phyloP scores from a whole-genome alignment of 2,113 vertebrate genomes.

The Tachycineta bicolor region DNA sequence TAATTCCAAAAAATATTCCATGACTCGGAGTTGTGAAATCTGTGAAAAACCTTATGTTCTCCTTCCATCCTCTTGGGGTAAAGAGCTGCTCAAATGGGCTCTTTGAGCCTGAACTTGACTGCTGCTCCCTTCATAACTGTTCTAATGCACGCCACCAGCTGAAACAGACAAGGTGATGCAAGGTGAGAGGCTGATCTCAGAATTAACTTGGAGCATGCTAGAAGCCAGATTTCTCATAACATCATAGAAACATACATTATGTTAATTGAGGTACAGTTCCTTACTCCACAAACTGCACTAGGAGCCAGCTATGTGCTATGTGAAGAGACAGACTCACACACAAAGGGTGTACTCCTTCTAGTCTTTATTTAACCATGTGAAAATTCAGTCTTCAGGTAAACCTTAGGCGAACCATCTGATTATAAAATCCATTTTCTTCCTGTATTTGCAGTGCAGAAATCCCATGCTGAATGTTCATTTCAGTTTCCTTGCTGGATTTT shows the following conservation, averaged over 20 bases:
- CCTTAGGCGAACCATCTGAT: not conserved
- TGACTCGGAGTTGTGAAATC: constrained; percentile 32
- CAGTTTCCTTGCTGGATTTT: not conserved
- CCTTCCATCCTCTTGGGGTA: not conserved
- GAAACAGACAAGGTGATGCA: not conserved
- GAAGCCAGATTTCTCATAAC: not conserved
- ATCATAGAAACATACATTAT: not conserved
- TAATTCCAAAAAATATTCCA: constrained; percentile 54
- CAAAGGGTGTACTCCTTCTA: not conserved
- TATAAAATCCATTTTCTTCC: not conserved
- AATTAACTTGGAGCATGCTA: not conserved
- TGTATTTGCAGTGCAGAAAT: not conserved
- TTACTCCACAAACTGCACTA: not conserved
- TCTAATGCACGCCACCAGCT: not conserved
- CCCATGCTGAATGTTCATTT: not conserved
- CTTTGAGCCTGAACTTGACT: not conserved
- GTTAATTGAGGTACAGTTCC: not conserved
- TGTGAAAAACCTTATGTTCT: constrained; percentile 26
- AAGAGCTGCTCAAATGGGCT: not conserved
- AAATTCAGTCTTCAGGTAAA: not conserved
- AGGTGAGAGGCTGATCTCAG: not conserved
- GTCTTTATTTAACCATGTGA: not conserved
- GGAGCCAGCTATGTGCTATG: not conserved
- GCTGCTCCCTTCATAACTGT: not conserved
- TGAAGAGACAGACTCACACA: not conserved